Base-by-base conservation (phyloP, 2,888 invertebrate species). In the Argyresthia goedartella region DNA sequence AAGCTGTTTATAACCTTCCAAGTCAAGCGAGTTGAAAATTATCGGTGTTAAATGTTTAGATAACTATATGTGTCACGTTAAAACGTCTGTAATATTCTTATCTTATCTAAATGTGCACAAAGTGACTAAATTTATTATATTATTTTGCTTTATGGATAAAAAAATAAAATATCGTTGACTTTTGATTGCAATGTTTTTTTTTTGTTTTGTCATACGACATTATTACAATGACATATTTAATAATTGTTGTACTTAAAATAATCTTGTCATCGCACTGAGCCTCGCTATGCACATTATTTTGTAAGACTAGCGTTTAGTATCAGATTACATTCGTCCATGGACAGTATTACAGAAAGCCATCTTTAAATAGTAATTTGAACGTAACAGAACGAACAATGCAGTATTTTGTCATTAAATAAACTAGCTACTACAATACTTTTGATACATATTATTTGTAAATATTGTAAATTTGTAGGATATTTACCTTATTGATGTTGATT, bases 391-490 rank as follows among this genome's bases (percentile, higher is more conserved):
- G 64, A 73, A 71, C 71, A 76, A 76, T 79, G 71, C 77, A 80
- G 78, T 81, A 81, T 82, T 80, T 72, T 73, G 73, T 68, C 66
- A 62, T 68, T 69, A 73, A 68, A 68, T 63, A 60, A 59, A 67
- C 65, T 71, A 69, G 66, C 65, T 74, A 73, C 66, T 62, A 62
- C 68, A 75, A 77, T 61, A 67, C 66, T 70, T 81, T 82, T 82
- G 71, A 75, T 71, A 69, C 75, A 74, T 67, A 49, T 64, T 60
- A 68, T 68, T 73, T 80, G 84, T 82, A 81, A 69, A 71, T 53
- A 53, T 46, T 85, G 85, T 86, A 86, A 70, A 84, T 79, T 78
- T 76, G 65, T 85, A 82, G 76, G 68, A 67, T 76, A 74, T 70
- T 74, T 67, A 69, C 49, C 60, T 60, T 57, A 71, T 72, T 68